Evolutionary conservation across 2,888 invertebrate species (phyloP).

Genomic region (Prosapia bicincta): DNA sequence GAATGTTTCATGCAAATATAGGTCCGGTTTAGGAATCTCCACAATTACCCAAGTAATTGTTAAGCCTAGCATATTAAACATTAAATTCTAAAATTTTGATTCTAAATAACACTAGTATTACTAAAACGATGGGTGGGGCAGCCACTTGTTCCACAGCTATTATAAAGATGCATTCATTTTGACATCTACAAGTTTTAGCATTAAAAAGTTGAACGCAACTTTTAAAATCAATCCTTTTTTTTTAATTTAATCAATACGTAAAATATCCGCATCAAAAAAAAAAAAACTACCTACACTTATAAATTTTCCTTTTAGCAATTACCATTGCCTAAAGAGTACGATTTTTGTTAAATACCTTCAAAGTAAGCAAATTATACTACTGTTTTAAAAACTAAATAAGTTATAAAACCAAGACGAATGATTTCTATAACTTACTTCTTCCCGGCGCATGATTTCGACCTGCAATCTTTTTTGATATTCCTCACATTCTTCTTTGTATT

Average conservation of each 20-base stretch:
- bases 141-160: neutral
- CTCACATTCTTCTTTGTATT: constrained; percentile 96
- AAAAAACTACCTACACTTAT: constrained; percentile 17
- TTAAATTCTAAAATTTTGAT: too few species aligned
- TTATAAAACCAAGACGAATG: neutral
- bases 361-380: too few species aligned
- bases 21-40: too few species aligned
- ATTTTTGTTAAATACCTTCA: neutral
- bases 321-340: neutral
- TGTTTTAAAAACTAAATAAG: neutral
- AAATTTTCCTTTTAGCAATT: constrained; percentile 16
- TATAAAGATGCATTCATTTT: too few species aligned
- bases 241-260: neutral
- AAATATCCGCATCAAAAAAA: neutral
- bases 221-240: neutral
- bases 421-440: constrained; percentile 79
- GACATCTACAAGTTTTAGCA: neutral
- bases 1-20: too few species aligned
- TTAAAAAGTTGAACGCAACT: neutral
- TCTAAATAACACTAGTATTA: too few species aligned
- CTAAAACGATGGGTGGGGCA: neutral
- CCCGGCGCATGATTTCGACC: constrained; percentile 92
- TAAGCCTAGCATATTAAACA: too few species aligned
- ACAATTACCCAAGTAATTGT: too few species aligned
- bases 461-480: constrained; percentile 93